Percentiles rank a stretch among this genome's conserved stretches.
These are phyloP conservation scores for Masnerella sp. DNA, from an alignment of 2,888 invertebrate genomes.

Conservation along the genomic window DNA sequence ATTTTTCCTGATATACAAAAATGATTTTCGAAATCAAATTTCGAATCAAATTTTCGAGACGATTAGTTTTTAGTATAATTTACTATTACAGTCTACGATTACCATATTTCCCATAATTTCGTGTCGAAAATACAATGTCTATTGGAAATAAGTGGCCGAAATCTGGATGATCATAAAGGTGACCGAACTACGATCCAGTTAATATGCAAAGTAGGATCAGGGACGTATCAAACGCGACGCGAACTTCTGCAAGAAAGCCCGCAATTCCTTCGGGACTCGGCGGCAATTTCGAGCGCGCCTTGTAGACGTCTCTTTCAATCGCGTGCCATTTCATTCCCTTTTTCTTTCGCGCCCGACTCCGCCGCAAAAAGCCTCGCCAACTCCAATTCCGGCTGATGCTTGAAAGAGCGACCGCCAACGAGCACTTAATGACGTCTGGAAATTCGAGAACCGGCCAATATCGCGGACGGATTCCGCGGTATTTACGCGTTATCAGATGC, in stretches of 20 bases:
- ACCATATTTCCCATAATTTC: no score
- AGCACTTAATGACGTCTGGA: conserved; percentile 21
- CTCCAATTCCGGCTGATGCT: conserved; percentile 9
- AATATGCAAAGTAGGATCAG: conserved; percentile 69
- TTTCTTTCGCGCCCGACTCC: no score
- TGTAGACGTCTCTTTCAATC: conserved; percentile 32
- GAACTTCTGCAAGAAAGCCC: conserved; percentile 29
- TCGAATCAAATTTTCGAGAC: no score
- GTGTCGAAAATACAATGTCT: conserved; percentile 65
- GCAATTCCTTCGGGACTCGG: conserved; percentile 22
- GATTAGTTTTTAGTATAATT: no score
- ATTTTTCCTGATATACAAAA: no score
- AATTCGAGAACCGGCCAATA: conserved; percentile 13
- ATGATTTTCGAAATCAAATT: no score
- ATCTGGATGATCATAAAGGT: conserved; percentile 63
- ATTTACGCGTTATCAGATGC: conserved; percentile 33
- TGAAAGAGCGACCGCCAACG: conserved; percentile 9
- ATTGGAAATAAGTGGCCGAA: conserved; percentile 68
- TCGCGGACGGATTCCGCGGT: no score
- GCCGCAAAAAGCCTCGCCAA: conserved; percentile 6
- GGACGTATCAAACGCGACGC: conserved; percentile 44
- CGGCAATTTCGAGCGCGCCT: conserved; percentile 27
- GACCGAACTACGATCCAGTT: conserved; percentile 66
- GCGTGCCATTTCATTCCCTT: conserved; percentile 20
- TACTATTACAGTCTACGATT: no score